Percentiles rank a stretch among this genome's conserved stretches.
phyloP scores from a whole-genome alignment of 2,888 invertebrate genomes.

The Suillia variegata region DNA sequence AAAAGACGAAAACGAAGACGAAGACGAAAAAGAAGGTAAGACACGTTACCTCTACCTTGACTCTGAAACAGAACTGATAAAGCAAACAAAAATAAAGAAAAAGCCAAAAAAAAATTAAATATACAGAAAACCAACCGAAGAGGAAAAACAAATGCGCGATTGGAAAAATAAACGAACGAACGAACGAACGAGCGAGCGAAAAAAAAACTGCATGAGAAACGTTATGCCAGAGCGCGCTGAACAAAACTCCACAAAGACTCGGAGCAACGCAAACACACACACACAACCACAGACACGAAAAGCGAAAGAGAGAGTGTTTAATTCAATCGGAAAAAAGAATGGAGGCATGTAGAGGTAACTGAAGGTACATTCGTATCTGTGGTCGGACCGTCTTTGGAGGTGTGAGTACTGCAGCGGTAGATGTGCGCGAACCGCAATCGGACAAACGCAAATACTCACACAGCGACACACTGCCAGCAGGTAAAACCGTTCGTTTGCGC shows the following conservation, averaged over 20 bases:
- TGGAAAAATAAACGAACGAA: slow-evolving; percentile 18
- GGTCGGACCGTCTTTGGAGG: not conserved
- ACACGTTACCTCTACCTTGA: slow-evolving; percentile 61
- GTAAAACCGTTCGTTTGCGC: slow-evolving; percentile 39
- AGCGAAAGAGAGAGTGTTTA: slow-evolving; percentile 19
- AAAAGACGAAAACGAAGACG: slow-evolving; percentile 20
- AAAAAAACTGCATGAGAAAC: slow-evolving; percentile 52
- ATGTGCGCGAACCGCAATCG: slow-evolving; percentile 3
- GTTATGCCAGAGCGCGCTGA: slow-evolving; percentile 43
- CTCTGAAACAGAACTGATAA: slow-evolving; percentile 50
- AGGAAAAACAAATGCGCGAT: slow-evolving; percentile 46
- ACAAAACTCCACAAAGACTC: not conserved
- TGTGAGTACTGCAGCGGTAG: slow-evolving; percentile 24
- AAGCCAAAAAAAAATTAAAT: slow-evolving; percentile 20
- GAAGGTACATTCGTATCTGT: too few species aligned
- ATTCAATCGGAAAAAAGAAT: too few species aligned
- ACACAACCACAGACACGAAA: too few species aligned
- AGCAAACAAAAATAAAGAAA: slow-evolving; percentile 23
- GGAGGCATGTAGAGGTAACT: too few species aligned
- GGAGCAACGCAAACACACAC: slow-evolving; percentile 1
- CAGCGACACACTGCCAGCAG: slow-evolving; percentile 26
- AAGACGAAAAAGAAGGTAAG: too few species aligned
- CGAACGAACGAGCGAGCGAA: slow-evolving; percentile 1
- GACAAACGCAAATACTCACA: slow-evolving; percentile 13
- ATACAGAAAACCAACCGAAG: slow-evolving; percentile 1